Conservation (phyloP, 2,113 vertebrate species). For the Eurypyga helias region DNA sequence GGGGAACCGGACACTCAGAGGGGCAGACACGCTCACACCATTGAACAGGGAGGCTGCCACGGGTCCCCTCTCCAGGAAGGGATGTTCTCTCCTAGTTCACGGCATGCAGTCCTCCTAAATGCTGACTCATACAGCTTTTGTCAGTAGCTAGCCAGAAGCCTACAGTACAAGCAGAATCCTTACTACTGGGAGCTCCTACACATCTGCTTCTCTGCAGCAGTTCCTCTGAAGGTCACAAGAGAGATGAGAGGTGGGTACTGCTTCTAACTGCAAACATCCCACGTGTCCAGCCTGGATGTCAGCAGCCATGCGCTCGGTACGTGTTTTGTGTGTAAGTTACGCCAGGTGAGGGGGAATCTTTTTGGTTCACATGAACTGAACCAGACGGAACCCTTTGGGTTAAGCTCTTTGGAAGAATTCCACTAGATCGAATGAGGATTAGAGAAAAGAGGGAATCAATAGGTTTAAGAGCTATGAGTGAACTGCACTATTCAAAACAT, state of each 20-base stretch:
- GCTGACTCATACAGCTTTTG: not conserved
- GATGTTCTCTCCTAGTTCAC: not conserved
- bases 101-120: not conserved
- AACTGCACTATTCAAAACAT: not conserved
- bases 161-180: not conserved
- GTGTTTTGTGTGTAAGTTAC: accelerated
- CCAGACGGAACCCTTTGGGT: not conserved
- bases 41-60: accelerated
- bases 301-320: not conserved
- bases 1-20: not conserved
- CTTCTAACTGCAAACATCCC: not conserved
- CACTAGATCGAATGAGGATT: not conserved
- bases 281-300: not conserved
- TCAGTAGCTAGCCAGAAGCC: not conserved
- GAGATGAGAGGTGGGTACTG: not conserved
- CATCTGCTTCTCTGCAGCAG: not conserved
- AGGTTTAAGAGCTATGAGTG: not conserved
- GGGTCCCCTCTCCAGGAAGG: not conserved
- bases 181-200: not conserved
- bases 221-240: not conserved
- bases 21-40: not conserved
- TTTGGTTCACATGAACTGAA: not conserved
- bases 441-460: not conserved
- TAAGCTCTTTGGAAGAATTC: not conserved
- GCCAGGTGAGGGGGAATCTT: not conserved